Base-by-base conservation (phyloP, 2,888 invertebrate genomes). In the Limenitis camilla region DNA sequence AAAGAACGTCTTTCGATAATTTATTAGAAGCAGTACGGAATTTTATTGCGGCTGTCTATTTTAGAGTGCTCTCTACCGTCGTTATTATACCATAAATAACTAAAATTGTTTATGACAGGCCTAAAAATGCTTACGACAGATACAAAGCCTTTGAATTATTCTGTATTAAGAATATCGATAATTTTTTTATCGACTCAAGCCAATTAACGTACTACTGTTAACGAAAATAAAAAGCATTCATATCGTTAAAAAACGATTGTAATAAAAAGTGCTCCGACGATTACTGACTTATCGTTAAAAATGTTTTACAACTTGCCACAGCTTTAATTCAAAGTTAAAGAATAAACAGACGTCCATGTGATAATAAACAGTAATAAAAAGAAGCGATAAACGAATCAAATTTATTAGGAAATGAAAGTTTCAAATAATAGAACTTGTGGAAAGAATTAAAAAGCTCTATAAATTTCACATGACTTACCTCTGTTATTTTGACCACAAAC, bases 1-100 rank as follows among this genome's bases (percentile, higher is more conserved):
- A 83, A 86, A 85, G 76, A 81, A 78, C 78, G 79, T 80, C 81
- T 82, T 76, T 73, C 74, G 67, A 82, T 81, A 80, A 85, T 84
- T 84, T 85, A 86, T 87, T 74, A 72, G 74, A 67, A 68, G 67
- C 71, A 71, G 73, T 79, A 84, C 78, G 73, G 76, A 59, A 49
- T 84, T 85, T 85, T 84, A 83, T 82, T 76, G 74, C 62, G 58
- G 60, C 64, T 66, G 65, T 64, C 79, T 79, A 82, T 80, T 81
- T 81, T 76, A 67, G 73, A 81, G 74, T 78, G 75, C 79, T 75
- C 74, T 76, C 71, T 65, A 63, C 68, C 66, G 58, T 61, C 66
- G 73, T 75, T 77, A 74, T 74, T 72, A 73, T 67, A 74, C 71
- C 75, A 72, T 78, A 79, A 77, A 79, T 77, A 74, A 58, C 44